These are phyloP conservation scores for Cathartes aura DNA, from an alignment of 2,113 vertebrate genomes.

Conservation along the genomic window DNA sequence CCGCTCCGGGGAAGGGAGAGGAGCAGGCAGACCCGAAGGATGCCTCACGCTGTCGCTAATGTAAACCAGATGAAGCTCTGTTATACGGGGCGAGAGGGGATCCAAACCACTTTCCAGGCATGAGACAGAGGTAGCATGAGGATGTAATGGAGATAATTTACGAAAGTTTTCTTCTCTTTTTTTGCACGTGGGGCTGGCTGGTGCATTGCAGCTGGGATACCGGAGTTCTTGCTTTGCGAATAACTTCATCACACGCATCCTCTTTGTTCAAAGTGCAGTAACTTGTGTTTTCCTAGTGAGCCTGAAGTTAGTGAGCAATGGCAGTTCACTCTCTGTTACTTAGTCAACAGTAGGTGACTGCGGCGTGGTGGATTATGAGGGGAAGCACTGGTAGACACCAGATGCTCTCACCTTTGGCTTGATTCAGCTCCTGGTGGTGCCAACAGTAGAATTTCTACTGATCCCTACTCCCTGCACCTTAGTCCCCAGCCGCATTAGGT, in stretches of 20 bases:
- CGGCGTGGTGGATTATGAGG: neutral
- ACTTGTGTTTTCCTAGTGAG: neutral
- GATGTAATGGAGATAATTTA: neutral
- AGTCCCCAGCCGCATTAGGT: neutral
- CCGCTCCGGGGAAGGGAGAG: neutral
- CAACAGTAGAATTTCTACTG: neutral
- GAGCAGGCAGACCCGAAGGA: neutral
- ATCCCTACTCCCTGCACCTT: accelerated
- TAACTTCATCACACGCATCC: neutral
- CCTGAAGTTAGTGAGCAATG: neutral
- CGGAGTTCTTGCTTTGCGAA: neutral
- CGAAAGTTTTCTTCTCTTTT: neutral
- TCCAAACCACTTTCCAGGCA: neutral
- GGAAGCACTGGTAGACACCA: neutral
- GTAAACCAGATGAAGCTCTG: neutral
- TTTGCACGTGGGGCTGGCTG: neutral
- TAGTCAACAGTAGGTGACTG: accelerated
- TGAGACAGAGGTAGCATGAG: neutral
- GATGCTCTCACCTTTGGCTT: neutral
- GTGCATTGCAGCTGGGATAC: neutral
- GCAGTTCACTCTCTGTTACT: accelerated
- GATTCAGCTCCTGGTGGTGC: neutral
- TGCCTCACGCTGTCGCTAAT: neutral
- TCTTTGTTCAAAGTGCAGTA: neutral
- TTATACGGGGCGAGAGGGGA: neutral